Conservation (phyloP, 2,113 vertebrate species). For the Ictidomys tridecemlineatus region DNA sequence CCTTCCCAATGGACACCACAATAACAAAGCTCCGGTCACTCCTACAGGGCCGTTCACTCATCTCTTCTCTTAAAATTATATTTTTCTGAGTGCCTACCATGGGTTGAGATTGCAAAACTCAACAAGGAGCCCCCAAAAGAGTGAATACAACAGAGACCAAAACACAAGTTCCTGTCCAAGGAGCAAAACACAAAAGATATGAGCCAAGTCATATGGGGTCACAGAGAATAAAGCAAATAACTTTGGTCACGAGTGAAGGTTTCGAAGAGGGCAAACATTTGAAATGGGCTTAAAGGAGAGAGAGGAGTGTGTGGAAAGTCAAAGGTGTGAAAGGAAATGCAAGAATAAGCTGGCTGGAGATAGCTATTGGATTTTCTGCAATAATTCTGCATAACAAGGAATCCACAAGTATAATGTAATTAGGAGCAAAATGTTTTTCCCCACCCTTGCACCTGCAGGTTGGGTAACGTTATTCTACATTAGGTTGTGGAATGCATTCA, state of each 20-base stretch:
- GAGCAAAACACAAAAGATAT: not conserved
- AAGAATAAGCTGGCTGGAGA: not conserved
- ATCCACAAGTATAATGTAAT: not conserved
- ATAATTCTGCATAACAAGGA: not conserved
- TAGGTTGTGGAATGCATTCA: not conserved
- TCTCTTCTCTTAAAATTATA: not conserved
- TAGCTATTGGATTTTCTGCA: not conserved
- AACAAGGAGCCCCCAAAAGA: not conserved
- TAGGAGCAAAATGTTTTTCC: not conserved
- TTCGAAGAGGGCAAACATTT: not conserved
- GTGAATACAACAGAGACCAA: not conserved
- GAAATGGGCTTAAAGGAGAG: not conserved
- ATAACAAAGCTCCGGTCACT: not conserved
- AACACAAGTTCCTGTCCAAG: not conserved
- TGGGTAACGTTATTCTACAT: not conserved
- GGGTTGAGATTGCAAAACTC: not conserved
- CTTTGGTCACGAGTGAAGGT: not conserved
- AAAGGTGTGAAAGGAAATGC: not conserved
- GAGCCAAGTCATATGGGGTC: not conserved
- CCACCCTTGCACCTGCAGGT: not conserved
- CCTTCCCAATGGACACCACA: not conserved
- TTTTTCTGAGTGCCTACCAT: not conserved
- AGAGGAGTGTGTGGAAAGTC: not conserved
- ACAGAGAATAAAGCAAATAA: not conserved
- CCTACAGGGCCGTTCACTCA: not conserved